Base-by-base conservation (phyloP, 2,888 invertebrate genomes). In the Polydrusus tereticollis region DNA sequence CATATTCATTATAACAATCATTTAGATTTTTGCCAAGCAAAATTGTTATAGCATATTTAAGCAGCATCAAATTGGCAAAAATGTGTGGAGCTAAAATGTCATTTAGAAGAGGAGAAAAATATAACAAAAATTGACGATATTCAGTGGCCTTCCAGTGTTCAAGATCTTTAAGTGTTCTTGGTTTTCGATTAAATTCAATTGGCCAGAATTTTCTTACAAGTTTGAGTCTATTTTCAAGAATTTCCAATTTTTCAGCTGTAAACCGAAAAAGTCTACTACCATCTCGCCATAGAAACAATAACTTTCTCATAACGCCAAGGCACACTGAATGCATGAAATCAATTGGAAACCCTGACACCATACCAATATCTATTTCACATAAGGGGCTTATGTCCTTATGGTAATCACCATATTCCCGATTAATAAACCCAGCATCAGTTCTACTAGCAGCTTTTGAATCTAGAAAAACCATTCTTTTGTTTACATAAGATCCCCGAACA, bases 291-390 rank as follows among this genome's bases (percentile, higher is more conserved):
- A 73, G 2, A 55, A 52, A 69, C n/a, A 76, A 64, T 20, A 76
- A 8, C 55, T 75, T 73, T 59, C 69, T 60, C 20, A 71, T 64
- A 20, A 75, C 72, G 18, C 75, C 76, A 16, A 76, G 47, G 70
- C 79, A 79, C 58, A 77, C 72, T 10, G 76, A 52, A 62, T 80
- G 78, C 79, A 79, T 79, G 14, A 77, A 73, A 66, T 78, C 79
- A 12, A 77, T 67, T 26, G 69, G 73, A 63, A 78, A 77, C 12
- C 41, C n/a, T 18, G 73, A 41, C 10, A 77, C 72, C 45, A 77
- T 38, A 16, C 72, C 75, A 52, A 77, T 74, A 41, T 59, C 29
- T n/a, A 77, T 43, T 12, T 69, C 43, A 52, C 21, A 50, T 63
- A 77, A 73, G 29, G 74, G 75, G 10, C 69, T 75, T 18, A 64